Percentiles rank a stretch among this genome's conserved stretches.
phyloP scores from a whole-genome alignment of 2,797 vertebrate genomes.

The Syngnathus acus region DNA sequence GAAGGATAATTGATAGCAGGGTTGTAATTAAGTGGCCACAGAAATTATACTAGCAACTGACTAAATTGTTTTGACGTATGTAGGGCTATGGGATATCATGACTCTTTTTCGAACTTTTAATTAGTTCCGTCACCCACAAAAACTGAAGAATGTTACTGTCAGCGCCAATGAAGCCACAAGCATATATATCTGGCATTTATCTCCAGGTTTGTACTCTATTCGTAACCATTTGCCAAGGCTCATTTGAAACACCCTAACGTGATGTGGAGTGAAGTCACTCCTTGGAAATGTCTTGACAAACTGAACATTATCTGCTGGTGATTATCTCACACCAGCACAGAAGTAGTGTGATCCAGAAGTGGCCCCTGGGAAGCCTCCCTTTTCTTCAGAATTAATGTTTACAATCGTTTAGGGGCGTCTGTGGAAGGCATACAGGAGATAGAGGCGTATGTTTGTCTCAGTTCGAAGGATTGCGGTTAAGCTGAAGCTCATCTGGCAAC shows the following conservation, averaged over 20 bases:
- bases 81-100: not conserved
- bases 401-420: conserved; percentile 65
- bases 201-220: conserved; percentile 4
- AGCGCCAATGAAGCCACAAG: conserved; percentile 25
- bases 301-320: conserved; percentile 58
- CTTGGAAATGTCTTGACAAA: conserved; percentile 46
- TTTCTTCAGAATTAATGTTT: conserved; percentile 68
- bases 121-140: conserved; percentile 17
- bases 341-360: conserved; percentile 50
- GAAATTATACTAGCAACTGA: not conserved
- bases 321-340: conserved; percentile 53
- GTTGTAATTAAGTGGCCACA: too few relatives aligned
- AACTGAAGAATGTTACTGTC: conserved; percentile 31
- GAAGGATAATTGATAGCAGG: not conserved
- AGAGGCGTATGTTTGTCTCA: conserved; percentile 64
- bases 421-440: conserved; percentile 65
- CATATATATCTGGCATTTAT: conserved; percentile 11
- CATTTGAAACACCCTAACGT: conserved; percentile 5
- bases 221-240: conserved; percentile 1
- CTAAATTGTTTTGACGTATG: not conserved
- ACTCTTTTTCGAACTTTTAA: conserved; percentile 1
- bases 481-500: conserved; percentile 70
- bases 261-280: conserved; percentile 42
- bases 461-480: conserved; percentile 65
- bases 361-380: conserved; percentile 47